These are phyloP conservation scores for Buathra laborator DNA, from an alignment of 2,888 invertebrate genomes.

Conservation along the genomic window DNA sequence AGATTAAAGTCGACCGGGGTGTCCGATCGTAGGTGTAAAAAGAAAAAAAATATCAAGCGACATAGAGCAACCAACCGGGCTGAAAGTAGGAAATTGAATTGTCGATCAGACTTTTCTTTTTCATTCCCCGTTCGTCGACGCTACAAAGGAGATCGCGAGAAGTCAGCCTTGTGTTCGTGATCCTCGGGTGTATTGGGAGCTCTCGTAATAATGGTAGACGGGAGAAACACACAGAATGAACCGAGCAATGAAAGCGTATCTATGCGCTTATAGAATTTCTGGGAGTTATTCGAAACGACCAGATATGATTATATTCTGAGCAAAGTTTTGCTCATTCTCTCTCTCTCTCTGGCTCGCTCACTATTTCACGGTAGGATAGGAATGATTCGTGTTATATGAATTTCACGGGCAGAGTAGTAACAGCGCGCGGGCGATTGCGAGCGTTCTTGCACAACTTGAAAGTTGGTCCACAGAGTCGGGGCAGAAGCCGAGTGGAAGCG, in stretches of 20 bases:
- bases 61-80: conserved; percentile 14
- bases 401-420: conserved; percentile 59
- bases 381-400: conserved; percentile 70
- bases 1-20: conserved; percentile 10
- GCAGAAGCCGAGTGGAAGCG: conserved; percentile 21
- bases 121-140: not conserved
- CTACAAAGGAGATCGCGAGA: conserved; percentile 1
- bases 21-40: not conserved
- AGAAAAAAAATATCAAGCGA: conserved; percentile 7
- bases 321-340: conserved; percentile 43
- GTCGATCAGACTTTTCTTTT: conserved; percentile 5
- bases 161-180: conserved; percentile 11
- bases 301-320: conserved; percentile 61
- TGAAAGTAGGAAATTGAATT: conserved; percentile 37
- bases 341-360: conserved; percentile 3
- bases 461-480: conserved; percentile 49
- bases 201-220: not conserved
- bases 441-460: conserved; percentile 58
- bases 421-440: conserved; percentile 31
- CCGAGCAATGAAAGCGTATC: conserved; percentile 38
- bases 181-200: not conserved
- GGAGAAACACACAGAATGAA: not conserved
- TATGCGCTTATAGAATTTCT: conserved; percentile 42
- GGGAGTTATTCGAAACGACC: conserved; percentile 50
- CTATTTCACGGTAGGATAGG: conserved; percentile 39